Evolutionary conservation across 2,113 vertebrate genomes (phyloP).

Genomic region (Gopherus evgoodei): DNA sequence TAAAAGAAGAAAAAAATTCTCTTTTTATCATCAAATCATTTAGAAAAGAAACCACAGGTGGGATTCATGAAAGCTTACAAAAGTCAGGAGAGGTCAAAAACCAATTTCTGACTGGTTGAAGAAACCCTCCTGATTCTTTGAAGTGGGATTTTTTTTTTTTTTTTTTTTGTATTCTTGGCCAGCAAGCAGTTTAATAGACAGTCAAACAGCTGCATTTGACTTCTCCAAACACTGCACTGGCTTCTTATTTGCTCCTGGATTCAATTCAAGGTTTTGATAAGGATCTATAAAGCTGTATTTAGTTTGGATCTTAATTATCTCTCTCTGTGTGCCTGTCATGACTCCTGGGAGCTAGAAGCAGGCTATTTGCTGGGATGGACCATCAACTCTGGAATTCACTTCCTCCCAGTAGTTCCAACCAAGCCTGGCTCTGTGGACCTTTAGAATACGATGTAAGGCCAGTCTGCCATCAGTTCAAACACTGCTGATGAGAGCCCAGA

Average conservation of each 20-base stretch:
- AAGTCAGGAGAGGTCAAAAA: slow-evolving; percentile 71
- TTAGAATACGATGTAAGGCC: neutral
- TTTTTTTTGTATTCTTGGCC: slow-evolving; percentile 8
- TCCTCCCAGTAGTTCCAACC: neutral
- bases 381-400: neutral
- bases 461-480: no score
- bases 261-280: slow-evolving; percentile 19
- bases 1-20: slow-evolving; percentile 61
- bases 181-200: slow-evolving; percentile 53
- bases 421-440: neutral
- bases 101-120: slow-evolving; percentile 72
- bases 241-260: slow-evolving; percentile 5
- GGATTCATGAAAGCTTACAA: slow-evolving; percentile 67
- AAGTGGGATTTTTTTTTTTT: slow-evolving; percentile 7
- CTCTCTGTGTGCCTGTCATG: neutral
- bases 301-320: neutral
- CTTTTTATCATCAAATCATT: slow-evolving; percentile 67
- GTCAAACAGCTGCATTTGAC: slow-evolving; percentile 19
- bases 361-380: neutral
- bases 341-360: neutral
- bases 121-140: slow-evolving; percentile 70
- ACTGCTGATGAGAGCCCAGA: no score
- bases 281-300: neutral
- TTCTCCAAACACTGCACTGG: slow-evolving; percentile 4
- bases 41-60: slow-evolving; percentile 71